These are phyloP conservation scores for Amia ocellicauda DNA, from an alignment of 2,113 vertebrate species.

Conservation along the genomic window DNA sequence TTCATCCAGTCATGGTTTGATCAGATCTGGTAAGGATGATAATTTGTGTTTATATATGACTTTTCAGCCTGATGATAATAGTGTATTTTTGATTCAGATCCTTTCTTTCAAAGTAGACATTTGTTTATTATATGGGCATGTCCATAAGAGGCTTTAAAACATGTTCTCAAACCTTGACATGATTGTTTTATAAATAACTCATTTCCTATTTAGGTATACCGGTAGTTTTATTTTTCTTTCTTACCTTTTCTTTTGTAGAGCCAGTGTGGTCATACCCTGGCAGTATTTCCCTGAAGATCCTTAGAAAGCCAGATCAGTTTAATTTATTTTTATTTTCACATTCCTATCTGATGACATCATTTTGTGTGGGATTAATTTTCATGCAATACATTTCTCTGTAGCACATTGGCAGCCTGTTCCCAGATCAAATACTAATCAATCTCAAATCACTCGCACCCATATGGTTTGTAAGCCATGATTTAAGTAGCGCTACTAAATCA, in stretches of 20 bases:
- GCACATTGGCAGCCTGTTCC: background rate
- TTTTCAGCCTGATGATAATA: too few relatives aligned
- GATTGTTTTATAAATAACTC: slow-evolving; percentile 13
- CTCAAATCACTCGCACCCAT: too few relatives aligned
- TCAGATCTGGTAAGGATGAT: too few relatives aligned
- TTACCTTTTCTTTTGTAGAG: background rate
- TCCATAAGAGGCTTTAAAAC: background rate
- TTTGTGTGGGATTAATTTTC: background rate
- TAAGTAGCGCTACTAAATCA: too few relatives aligned
- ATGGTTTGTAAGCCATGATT: too few relatives aligned
- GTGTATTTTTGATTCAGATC: background rate
- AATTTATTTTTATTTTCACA: background rate
- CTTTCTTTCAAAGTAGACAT: too few relatives aligned
- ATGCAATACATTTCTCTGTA: background rate
- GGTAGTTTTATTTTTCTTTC: background rate
- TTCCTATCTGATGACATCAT: slow-evolving; percentile 19
- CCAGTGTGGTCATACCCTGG: slow-evolving; percentile 13
- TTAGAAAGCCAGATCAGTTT: slow-evolving; percentile 5
- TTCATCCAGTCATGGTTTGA: too few relatives aligned
- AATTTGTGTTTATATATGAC: too few relatives aligned
- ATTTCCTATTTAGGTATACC: slow-evolving; percentile 20
- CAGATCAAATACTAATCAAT: too few relatives aligned
- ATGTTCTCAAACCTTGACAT: background rate
- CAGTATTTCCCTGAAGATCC: slow-evolving; percentile 3
- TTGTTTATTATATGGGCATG: too few relatives aligned